Base-by-base conservation (phyloP, 2,888 invertebrate genomes). In the Archips xylosteana region DNA sequence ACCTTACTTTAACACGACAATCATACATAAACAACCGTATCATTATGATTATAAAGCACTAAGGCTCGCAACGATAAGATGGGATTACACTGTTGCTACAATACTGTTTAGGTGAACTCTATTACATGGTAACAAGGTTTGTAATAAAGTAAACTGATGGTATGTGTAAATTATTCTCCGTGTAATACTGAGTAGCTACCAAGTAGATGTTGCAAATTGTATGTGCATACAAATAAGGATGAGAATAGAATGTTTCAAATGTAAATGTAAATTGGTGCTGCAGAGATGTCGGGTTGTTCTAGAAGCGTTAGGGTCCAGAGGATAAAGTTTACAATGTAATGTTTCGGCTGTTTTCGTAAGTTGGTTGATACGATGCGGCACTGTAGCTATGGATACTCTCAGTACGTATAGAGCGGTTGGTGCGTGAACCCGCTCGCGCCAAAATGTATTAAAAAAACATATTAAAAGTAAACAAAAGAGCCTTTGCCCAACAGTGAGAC, bases 301-400 rank as follows among this genome's bases (percentile, higher is more conserved):
- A 0, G 4, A 45, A 32, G 42, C 68, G 10, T 10, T 68, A 32
- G 1, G 12, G 3, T 1, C 0, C 3, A n/a, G 10, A 0, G 0
- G 0, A 60, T 70, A 65, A 74, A 60, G 74, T 45, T 42, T 23
- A 51, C 45, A 32, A 8, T 70, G 36, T 34, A 3, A 8, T 13
- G 42, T 54, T 45, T 32, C 1, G 8, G 36, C 23, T 34, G 60
- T 34, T 9, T 23, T 9, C 3, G 34, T 45, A 34, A 39, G 15
- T 54, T 65, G 51, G 69, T 65, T 9, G 49, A 60, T n/a, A 34
- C 70, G 60, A 64, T 74, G 70, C 74, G 74, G 74, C 73, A 73
- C 10, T 39, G 39, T 42, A 12, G 51, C 36, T 64, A 68, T 63
- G 64, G 39, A 49, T 69, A 64, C 12, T 39, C 49, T 59, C 68